Conservation (phyloP, 1,140 invertebrate species). For the Samia ricini region DNA sequence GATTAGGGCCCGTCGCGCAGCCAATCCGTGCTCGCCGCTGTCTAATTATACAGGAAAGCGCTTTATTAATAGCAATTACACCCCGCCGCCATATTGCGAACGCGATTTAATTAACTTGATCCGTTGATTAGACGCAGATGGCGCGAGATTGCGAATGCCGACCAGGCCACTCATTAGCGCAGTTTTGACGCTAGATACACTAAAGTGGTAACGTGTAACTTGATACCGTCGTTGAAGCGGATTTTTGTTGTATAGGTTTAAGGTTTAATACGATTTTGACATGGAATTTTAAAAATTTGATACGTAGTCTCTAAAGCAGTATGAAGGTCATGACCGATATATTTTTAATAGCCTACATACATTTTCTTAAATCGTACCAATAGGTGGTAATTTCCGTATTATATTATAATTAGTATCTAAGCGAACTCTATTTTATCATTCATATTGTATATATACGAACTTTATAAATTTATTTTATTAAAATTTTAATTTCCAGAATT, state of each 20-base stretch:
- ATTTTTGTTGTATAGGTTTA: background rate
- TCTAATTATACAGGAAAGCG: conserved; percentile 75
- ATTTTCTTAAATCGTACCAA: too few relatives aligned
- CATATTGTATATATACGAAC: too few relatives aligned
- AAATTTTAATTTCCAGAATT: too few relatives aligned
- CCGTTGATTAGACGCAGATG: conserved; percentile 74
- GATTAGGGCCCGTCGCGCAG: conserved; percentile 59
- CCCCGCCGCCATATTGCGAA: conserved; percentile 68
- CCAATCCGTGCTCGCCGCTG: conserved; percentile 59
- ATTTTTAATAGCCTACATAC: too few relatives aligned
- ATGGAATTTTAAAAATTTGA: too few relatives aligned
- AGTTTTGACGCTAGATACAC: conserved; percentile 36
- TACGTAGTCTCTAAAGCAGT: too few relatives aligned
- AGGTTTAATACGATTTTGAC: background rate
- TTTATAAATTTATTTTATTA: too few relatives aligned
- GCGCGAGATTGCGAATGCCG: conserved; percentile 61
- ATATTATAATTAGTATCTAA: too few relatives aligned
- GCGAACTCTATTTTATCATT: too few relatives aligned
- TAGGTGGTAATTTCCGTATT: too few relatives aligned
- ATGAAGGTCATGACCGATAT: too few relatives aligned
- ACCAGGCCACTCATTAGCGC: conserved; percentile 55
- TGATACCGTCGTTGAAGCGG: conserved; percentile 12
- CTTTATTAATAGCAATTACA: conserved; percentile 76
- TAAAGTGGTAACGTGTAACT: conserved; percentile 15
- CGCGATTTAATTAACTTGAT: conserved; percentile 74